Percentiles rank a stretch among this genome's conserved stretches.
Evolutionary conservation across 2,888 invertebrate species (phyloP).

Genomic region (Nematopogon swammerdamellus): DNA sequence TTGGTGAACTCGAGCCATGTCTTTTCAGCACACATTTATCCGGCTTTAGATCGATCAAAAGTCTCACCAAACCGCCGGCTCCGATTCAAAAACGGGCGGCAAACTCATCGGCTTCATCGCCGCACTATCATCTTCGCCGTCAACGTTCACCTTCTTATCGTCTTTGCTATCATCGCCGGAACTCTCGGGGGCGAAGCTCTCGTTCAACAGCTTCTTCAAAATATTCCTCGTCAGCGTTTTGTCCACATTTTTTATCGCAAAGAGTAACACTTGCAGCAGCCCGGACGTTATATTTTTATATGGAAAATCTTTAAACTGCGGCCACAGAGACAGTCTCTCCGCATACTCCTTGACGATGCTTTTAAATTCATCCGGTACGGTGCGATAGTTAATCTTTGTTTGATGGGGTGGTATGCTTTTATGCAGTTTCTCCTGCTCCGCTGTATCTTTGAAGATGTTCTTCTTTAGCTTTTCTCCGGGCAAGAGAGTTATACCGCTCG

Average conservation of each 20-base stretch:
- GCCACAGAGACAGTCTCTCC: constrained; percentile 65
- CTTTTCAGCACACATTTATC: too few relatives aligned
- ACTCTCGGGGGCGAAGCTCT: constrained; percentile 55
- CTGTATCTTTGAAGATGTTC: constrained; percentile 29
- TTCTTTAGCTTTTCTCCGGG: constrained; percentile 43
- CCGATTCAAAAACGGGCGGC: constrained; percentile 62
- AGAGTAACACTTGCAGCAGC: constrained; percentile 63
- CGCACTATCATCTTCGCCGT: constrained; percentile 18
- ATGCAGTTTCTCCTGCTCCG: constrained; percentile 18
- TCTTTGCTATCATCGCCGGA: constrained; percentile 16
- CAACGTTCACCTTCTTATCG: constrained; percentile 14
- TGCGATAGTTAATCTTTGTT: constrained; percentile 37
- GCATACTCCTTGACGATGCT: constrained; percentile 64
- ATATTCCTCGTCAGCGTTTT: constrained; percentile 48
- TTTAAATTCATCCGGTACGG: constrained; percentile 57
- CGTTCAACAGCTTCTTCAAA: constrained; percentile 60
- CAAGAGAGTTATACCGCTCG: constrained; percentile 62
- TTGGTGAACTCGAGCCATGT: too few relatives aligned
- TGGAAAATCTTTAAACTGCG: constrained; percentile 73
- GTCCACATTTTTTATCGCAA: constrained; percentile 59
- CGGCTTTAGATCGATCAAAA: too few relatives aligned
- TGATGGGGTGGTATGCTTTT: constrained; percentile 37
- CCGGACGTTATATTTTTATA: constrained; percentile 68
- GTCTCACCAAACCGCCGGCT: constrained; percentile 53
- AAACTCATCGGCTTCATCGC: constrained; percentile 24